phyloP scores from a whole-genome alignment of 2,888 invertebrate genomes.

The Caenorhabditis drosophilae region DNA sequence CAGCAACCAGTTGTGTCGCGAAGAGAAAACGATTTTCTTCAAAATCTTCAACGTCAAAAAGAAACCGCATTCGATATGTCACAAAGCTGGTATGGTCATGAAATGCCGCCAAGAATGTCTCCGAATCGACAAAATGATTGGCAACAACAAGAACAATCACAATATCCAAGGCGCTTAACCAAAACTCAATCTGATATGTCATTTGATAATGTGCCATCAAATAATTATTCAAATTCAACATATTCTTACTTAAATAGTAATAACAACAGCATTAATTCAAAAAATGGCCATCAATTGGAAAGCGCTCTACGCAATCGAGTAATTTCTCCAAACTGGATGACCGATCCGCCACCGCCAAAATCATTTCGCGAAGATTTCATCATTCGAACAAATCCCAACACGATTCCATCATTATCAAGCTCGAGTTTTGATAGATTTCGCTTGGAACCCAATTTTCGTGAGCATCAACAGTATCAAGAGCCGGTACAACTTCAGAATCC shows the following conservation, averaged over 20 bases:
- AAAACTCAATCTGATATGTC: constrained; percentile 33
- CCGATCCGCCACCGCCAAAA: constrained; percentile 45
- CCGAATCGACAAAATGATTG: constrained; percentile 2
- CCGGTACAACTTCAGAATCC: constrained; percentile 6
- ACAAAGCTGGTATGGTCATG: constrained; percentile 33
- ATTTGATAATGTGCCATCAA: constrained; percentile 23
- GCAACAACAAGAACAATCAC: no score
- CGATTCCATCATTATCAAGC: background rate
- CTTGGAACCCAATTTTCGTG: constrained; percentile 20
- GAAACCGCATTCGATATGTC: constrained; percentile 28
- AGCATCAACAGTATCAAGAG: constrained; percentile 4
- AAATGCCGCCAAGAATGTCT: constrained; percentile 7
- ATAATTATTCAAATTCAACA: constrained; percentile 10
- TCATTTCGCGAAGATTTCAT: constrained; percentile 33
- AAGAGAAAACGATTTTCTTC: constrained; percentile 38
- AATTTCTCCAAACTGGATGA: constrained; percentile 45
- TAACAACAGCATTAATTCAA: no score
- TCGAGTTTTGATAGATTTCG: constrained; percentile 31
- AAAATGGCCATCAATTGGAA: constrained; percentile 7
- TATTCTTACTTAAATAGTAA: no score
- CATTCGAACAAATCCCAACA: constrained; percentile 19
- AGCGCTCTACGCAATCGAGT: constrained; percentile 34
- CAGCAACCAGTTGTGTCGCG: no score
- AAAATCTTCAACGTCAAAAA: constrained; percentile 45
- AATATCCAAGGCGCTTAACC: constrained; percentile 19